Evolutionary conservation across 2,113 vertebrate genomes (phyloP).

Genomic region (Rhadina sibilatrix): DNA sequence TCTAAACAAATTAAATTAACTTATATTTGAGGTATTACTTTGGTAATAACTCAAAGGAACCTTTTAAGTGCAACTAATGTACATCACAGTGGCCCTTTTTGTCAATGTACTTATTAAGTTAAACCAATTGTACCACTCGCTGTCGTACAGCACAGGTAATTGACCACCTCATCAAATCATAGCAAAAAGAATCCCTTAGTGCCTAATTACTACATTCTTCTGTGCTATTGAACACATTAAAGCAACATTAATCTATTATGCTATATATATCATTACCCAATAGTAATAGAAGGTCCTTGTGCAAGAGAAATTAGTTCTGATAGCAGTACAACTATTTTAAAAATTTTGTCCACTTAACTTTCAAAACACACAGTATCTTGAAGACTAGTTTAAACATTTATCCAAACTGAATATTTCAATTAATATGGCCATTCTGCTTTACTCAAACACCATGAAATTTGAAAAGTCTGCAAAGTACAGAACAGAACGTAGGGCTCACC

Average conservation of each 20-base stretch:
- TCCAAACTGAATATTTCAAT: background rate
- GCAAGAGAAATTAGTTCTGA: slow-evolving; percentile 26
- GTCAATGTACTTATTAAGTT: slow-evolving; percentile 71
- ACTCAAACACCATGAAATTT: background rate
- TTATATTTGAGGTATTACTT: slow-evolving; percentile 58
- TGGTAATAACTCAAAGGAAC: slow-evolving; percentile 57
- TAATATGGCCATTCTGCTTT: background rate
- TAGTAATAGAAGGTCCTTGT: background rate
- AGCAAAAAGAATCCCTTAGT: slow-evolving; percentile 62
- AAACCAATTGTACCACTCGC: slow-evolving; percentile 67
- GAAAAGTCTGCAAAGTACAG: background rate
- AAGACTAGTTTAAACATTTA: background rate
- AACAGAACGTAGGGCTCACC: background rate
- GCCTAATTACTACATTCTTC: slow-evolving; percentile 63
- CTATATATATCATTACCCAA: slow-evolving; percentile 41
- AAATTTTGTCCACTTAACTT: slow-evolving; percentile 1
- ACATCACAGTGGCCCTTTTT: slow-evolving; percentile 62
- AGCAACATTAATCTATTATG: slow-evolving; percentile 23
- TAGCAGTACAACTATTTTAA: background rate
- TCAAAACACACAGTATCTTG: background rate
- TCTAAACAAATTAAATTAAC: slow-evolving; percentile 77
- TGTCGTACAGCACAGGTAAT: slow-evolving; percentile 69
- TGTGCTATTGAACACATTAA: slow-evolving; percentile 49
- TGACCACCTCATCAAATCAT: slow-evolving; percentile 69
- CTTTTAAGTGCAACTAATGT: slow-evolving; percentile 64